Percentiles rank a stretch among this genome's conserved stretches.
These are phyloP conservation scores for Dromiciops gliroides DNA, from an alignment of 2,113 vertebrate species.

Conservation along the genomic window DNA sequence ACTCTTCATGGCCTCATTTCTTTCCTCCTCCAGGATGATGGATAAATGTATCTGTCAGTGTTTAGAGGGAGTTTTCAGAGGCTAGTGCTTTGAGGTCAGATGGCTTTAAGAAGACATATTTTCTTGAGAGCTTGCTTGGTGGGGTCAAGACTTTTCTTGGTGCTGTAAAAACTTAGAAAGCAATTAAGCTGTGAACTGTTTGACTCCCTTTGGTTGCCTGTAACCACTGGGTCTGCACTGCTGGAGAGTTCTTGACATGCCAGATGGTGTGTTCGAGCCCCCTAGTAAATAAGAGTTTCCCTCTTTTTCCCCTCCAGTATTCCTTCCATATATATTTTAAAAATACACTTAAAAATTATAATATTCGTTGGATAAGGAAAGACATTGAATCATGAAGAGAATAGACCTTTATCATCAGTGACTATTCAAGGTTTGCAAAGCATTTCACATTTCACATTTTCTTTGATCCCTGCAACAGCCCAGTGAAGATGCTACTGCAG, in stretches of 20 bases:
- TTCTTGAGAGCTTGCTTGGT: constrained; percentile 72
- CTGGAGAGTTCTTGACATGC: neutral
- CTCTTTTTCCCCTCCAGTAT: neutral
- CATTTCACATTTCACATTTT: constrained; percentile 11
- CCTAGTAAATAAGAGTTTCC: neutral
- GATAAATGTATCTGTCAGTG: constrained; percentile 74
- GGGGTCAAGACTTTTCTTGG: constrained; percentile 73
- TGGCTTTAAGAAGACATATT: constrained; percentile 73
- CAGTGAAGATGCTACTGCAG: neutral
- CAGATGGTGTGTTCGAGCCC: neutral
- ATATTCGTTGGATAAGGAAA: neutral
- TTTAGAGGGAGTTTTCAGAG: constrained; percentile 72
- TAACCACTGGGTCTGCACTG: constrained; percentile 40
- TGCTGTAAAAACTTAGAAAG: constrained; percentile 75
- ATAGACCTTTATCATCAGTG: neutral
- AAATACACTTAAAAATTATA: constrained; percentile 3
- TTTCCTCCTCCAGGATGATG: constrained; percentile 45
- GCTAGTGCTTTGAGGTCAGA: constrained; percentile 77
- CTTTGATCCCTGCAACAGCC: neutral
- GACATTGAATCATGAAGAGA: neutral
- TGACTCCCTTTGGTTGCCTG: constrained; percentile 69
- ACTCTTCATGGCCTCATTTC: constrained; percentile 68
- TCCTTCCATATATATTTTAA: neutral
- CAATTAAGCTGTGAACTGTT: constrained; percentile 79
- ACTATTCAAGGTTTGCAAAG: neutral